These are phyloP conservation scores for Pentamera pediparva DNA, from an alignment of 53 echinoderm and acorn worm genomes.

Conservation along the genomic window DNA sequence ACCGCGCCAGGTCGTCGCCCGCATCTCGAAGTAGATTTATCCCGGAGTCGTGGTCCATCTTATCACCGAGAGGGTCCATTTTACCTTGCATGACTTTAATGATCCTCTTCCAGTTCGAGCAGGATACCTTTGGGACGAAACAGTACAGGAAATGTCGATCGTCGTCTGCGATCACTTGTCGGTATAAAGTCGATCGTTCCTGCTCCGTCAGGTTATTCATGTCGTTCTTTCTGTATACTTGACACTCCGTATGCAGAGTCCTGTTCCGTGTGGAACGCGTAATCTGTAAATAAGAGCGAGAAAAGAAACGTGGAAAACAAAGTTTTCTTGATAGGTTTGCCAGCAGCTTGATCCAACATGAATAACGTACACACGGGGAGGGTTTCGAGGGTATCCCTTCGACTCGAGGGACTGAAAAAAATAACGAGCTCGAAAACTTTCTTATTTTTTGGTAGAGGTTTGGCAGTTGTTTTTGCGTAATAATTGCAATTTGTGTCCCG, in stretches of 20 bases:
- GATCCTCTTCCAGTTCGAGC: slow-evolving; percentile 98
- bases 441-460: no score
- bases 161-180: slow-evolving; percentile 84
- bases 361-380: no score
- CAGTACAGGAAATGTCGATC: slow-evolving; percentile 76
- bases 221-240: slow-evolving; percentile 57
- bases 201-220: slow-evolving; percentile 34
- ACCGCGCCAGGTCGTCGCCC: slow-evolving; percentile 39
- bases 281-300: slow-evolving; percentile 50
- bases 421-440: no score
- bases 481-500: no score
- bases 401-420: no score
- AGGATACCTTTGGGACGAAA: slow-evolving; percentile 94
- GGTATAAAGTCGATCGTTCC: slow-evolving; percentile 41
- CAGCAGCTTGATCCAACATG: no score
- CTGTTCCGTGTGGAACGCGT: slow-evolving; percentile 71
- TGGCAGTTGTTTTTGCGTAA: no score
- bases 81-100: slow-evolving; percentile 88
- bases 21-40: slow-evolving; percentile 59
- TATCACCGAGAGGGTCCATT: slow-evolving; percentile 55
- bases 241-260: slow-evolving; percentile 65
- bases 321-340: no score
- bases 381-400: no score
- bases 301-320: no score
- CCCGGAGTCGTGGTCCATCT: slow-evolving; percentile 89